A percentile compares a stretch with the other conserved stretches of the same genome.
Conservation (phyloP, 2,113 vertebrate genomes). For the Paratilapia polleni region DNA sequence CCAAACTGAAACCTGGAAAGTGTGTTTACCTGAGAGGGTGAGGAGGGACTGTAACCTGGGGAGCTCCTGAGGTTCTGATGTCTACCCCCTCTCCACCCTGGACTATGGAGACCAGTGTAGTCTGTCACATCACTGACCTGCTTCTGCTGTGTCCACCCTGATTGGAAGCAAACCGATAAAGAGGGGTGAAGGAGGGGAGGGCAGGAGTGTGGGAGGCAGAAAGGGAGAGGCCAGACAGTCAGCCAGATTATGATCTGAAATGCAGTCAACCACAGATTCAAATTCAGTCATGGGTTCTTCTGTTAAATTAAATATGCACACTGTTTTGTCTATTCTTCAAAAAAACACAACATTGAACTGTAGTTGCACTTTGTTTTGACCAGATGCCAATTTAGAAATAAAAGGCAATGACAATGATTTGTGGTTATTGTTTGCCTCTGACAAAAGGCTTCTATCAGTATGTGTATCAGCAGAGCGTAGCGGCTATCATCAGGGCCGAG, state of each 20-base stretch:
- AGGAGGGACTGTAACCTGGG: slow-evolving; percentile 35
- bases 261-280: slow-evolving; percentile 3
- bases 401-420: slow-evolving; percentile 27
- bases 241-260: slow-evolving; percentile 42
- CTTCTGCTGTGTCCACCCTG: slow-evolving; percentile 71
- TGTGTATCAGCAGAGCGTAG: slow-evolving; percentile 3
- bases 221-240: slow-evolving; percentile 13
- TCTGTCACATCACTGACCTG: slow-evolving; percentile 82
- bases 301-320: background rate
- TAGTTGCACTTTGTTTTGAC: slow-evolving; percentile 12
- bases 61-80: slow-evolving; percentile 48
- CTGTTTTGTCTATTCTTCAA: slow-evolving; percentile 12
- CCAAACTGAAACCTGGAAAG: background rate
- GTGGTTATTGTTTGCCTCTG: slow-evolving; percentile 14
- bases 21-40: slow-evolving; percentile 65
- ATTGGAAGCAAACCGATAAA: background rate
- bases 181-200: background rate
- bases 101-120: slow-evolving; percentile 55
- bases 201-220: background rate
- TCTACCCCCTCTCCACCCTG: slow-evolving; percentile 69
- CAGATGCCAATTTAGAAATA: background rate
- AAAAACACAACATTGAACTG: background rate
- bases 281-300: background rate
- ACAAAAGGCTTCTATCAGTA: slow-evolving; percentile 35
- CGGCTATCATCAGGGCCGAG: slow-evolving; percentile 11